Conservation (phyloP, 1,140 invertebrate species). For the Periplaneta americana region DNA sequence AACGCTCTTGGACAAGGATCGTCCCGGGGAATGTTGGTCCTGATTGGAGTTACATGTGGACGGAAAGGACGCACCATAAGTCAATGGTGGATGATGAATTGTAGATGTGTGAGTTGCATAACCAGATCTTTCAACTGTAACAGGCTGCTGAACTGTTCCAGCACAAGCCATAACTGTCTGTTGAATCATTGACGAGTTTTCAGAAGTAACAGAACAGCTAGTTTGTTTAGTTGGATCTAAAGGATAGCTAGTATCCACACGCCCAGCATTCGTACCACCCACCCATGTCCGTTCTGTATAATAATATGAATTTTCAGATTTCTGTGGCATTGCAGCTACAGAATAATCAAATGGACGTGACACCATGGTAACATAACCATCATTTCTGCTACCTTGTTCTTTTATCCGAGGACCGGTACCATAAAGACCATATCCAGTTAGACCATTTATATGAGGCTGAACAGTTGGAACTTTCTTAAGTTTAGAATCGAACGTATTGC, state of each 20-base stretch:
- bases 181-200: neutral
- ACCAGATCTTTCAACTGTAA: neutral
- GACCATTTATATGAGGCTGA: constrained; percentile 7
- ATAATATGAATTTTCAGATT: neutral
- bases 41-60: neutral
- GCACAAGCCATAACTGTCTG: neutral
- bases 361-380: neutral
- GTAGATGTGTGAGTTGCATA: neutral
- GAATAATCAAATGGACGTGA: neutral
- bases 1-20: constrained; percentile 54
- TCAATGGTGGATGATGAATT: neutral
- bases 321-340: neutral
- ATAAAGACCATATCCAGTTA: constrained; percentile 11
- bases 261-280: neutral
- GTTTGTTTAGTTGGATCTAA: neutral
- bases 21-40: neutral
- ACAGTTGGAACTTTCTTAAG: neutral
- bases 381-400: neutral
- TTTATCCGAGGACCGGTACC: constrained; percentile 5
- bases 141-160: neutral
- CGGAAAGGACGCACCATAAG: constrained; percentile 3
- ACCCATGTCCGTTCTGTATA: constrained; percentile 8
- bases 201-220: neutral
- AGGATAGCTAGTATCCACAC: neutral
- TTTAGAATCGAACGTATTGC: neutral